Evolutionary conservation across 2,797 vertebrate species (phyloP), one percentile per base, ranked within the genome.

Genomic region (Danio jaintianensis): DNA sequence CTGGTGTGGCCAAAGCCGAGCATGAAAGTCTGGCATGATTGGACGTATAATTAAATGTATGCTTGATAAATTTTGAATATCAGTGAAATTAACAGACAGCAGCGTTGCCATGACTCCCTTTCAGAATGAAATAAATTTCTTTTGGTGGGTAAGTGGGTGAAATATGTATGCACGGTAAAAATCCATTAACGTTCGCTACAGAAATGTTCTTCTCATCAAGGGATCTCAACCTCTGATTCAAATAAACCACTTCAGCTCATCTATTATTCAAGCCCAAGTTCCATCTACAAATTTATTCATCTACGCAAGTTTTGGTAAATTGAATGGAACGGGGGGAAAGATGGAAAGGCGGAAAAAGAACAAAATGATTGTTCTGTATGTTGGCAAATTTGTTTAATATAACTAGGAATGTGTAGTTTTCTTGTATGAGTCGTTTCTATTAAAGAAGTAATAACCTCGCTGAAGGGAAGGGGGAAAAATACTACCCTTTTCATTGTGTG

Each of bases 221-320:
- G 64, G 67, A 82, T 78, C 61, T 78, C 61, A 64, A 75, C 79
- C 52, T 72, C 69, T 56, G 69, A 75, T 78, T 81, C 40, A 80
- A 77, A 75, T 70, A 66, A 62, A 70, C 68, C 80, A 80, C 73
- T 82, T 85, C 62, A 78, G 74, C 68, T 78, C 67, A 82, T 61
- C 61, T 82, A 45, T 47, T 74, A 80, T 78, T 81, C 79, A 75
- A 64, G 55, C 38, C 22, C 18, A 75, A 83, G 78, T 73, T 70
- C 64, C 52, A 74, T 82, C 73, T 58, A 70, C 67, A 79, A 79
- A 79, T 79, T 0, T 62, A 79, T 79, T 71, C 56, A 43, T 79
- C 67, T 79, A 29, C 13, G 47, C 77, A 70, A 50, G 38, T 43
- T 18, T 18, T 29, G 29, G n/a, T 62, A 70, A 79, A 79, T 79